A percentile compares a stretch with the other conserved stretches of the same genome.
Evolutionary conservation across 2,797 vertebrate species (phyloP).

Genomic region (Petrocephalus schoutedeni): DNA sequence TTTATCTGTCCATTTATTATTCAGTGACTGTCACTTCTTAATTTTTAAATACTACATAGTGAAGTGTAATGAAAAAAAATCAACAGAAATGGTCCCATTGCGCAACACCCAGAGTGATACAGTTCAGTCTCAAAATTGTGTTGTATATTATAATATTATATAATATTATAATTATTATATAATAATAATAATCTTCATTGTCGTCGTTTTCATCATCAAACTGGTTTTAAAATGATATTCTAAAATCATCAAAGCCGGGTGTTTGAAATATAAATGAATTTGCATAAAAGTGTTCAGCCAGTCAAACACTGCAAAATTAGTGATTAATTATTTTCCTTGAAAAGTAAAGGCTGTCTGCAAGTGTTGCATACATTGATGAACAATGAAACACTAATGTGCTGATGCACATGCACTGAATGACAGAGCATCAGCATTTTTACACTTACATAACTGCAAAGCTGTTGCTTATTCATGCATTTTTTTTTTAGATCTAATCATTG

Average conservation of each 20-base stretch:
- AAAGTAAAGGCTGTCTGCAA: neutral
- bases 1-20: neutral
- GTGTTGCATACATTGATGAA: neutral
- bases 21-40: neutral
- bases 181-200: neutral
- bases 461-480: neutral
- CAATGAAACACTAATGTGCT: neutral
- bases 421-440: neutral
- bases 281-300: neutral
- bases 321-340: neutral
- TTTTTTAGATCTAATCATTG: neutral
- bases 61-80: neutral
- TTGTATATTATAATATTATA: neutral
- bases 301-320: neutral
- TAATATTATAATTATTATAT: neutral
- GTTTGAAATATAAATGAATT: neutral
- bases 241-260: neutral
- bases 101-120: neutral
- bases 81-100: neutral
- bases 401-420: neutral
- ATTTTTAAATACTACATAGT: neutral
- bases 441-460: neutral
- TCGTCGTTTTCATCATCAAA: neutral
- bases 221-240: neutral
- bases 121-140: neutral